These are phyloP conservation scores for Cheirogaleus medius DNA, from an alignment of 2,113 vertebrate genomes.

Conservation along the genomic window DNA sequence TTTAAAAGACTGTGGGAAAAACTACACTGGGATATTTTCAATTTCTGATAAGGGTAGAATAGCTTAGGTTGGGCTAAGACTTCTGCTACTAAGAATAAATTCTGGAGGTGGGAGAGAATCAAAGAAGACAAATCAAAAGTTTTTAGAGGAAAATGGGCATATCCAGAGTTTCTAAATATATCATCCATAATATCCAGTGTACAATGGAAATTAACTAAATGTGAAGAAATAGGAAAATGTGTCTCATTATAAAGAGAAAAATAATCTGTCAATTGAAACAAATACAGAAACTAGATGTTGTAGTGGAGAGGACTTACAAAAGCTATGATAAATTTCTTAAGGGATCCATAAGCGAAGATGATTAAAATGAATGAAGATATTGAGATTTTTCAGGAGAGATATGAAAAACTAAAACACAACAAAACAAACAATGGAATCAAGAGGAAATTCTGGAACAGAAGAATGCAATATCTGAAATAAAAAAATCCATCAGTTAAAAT, in stretches of 20 bases:
- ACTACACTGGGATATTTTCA: not conserved
- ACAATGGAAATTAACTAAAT: not conserved
- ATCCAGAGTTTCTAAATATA: not conserved
- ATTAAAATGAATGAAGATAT: not conserved
- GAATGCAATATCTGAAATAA: not conserved
- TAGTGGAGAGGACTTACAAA: not conserved
- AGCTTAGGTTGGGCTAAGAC: not conserved
- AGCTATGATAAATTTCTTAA: not conserved
- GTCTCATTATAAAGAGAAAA: not conserved
- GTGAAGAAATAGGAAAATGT: not conserved
- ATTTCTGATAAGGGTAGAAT: not conserved
- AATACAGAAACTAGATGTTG: not conserved
- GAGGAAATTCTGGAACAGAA: not conserved
- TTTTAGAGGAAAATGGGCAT: not conserved
- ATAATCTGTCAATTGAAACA: not conserved
- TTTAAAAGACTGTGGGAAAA: not conserved
- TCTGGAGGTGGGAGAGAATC: not conserved
- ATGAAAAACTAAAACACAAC: not conserved
- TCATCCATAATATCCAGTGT: not conserved
- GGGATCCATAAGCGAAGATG: not conserved
- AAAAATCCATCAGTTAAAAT: not conserved
- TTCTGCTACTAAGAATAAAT: not conserved
- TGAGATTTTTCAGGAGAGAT: not conserved
- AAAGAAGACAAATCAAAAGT: not conserved
- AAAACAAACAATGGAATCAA: not conserved